Evolutionary conservation across 2,888 invertebrate genomes (phyloP), one percentile per base, ranked within the genome.

Genomic region (Reticulitermes lucifugus): DNA sequence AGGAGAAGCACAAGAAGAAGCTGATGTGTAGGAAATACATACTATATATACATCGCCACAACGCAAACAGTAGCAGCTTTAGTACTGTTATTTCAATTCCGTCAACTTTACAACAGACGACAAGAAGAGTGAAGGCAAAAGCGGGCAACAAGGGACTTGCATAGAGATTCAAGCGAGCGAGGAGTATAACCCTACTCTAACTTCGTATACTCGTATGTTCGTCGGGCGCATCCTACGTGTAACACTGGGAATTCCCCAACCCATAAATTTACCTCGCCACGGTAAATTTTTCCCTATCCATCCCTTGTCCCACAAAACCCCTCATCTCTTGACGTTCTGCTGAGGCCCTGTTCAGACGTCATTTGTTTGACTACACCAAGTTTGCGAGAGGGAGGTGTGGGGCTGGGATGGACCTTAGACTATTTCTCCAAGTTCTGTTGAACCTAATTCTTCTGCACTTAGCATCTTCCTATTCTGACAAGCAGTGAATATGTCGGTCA

Each of bases 331-430:
- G 77, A 51, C 77, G 46, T 77, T 77, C 46, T 77, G 46, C 43
- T 77, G 59, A 41, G 43, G 79, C 65, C 79, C 22, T 84, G 84
- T 84, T 70, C 84, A 65, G 75, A 51, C 77, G 84, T 84, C 84
- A 84, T 84, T 84, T 84, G 84, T 77, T 84, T 43, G 29, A 55
- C 51, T 41, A n/a, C 70, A 25, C 0, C 18, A 65, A 65, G 65
- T 65, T 65, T 25, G 65, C 9, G 65, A 65, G 25, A 65, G 65
- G 65, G 65, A 0, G n/a, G 0, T 65, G n/a, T 25, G 25, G 3
- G 4, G 51, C 9, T 14, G 18, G 55, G 0, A 65, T n/a, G 65
- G n/a, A 65, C n/a, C n/a, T n/a, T 18, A 21, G 2, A 71, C 29
- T 71, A 71, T 71, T 71, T 3, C 71, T 35, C 6, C 22, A 25